Percentiles rank a stretch among this genome's conserved stretches.
These are phyloP conservation scores for Rallus crepitans DNA, from an alignment of 2,797 vertebrate genomes.

Conservation along the genomic window DNA sequence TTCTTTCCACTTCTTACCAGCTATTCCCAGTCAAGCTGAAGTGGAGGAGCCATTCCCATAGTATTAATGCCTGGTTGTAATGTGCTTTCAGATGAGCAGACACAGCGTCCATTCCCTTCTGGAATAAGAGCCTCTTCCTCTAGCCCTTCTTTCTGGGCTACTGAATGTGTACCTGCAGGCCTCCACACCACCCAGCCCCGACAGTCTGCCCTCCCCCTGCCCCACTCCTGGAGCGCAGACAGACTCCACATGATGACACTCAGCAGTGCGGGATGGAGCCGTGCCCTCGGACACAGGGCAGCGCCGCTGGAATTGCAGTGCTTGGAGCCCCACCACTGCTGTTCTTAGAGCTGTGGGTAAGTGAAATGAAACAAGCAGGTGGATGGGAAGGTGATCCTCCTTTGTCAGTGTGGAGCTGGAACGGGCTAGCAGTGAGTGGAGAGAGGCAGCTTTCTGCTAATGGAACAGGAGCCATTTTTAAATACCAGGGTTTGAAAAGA, in stretches of 20 bases:
- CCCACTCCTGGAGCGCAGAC: constrained; percentile 78
- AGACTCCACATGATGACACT: background rate
- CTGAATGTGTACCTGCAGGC: background rate
- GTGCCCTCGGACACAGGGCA: background rate
- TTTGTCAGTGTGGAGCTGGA: background rate
- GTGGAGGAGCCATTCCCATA: background rate
- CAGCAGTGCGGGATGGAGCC: background rate
- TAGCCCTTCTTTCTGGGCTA: constrained; percentile 77
- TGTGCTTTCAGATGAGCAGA: constrained; percentile 38
- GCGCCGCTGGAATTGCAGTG: background rate
- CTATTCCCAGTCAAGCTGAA: background rate
- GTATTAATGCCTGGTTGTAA: background rate
- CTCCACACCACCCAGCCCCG: background rate
- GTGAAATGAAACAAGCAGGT: background rate
- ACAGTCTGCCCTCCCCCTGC: constrained; percentile 13
- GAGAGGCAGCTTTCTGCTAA: background rate
- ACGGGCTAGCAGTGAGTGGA: background rate
- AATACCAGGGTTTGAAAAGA: background rate
- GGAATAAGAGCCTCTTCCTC: constrained; percentile 74
- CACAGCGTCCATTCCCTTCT: background rate
- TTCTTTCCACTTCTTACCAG: background rate
- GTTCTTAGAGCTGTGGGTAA: background rate
- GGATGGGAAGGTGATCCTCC: background rate
- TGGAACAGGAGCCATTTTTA: background rate
- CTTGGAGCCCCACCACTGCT: constrained; percentile 10